A percentile compares a stretch with the other conserved stretches of the same genome.
phyloP scores from a whole-genome alignment of 2,888 invertebrate species.

The Melanostoma scalare region DNA sequence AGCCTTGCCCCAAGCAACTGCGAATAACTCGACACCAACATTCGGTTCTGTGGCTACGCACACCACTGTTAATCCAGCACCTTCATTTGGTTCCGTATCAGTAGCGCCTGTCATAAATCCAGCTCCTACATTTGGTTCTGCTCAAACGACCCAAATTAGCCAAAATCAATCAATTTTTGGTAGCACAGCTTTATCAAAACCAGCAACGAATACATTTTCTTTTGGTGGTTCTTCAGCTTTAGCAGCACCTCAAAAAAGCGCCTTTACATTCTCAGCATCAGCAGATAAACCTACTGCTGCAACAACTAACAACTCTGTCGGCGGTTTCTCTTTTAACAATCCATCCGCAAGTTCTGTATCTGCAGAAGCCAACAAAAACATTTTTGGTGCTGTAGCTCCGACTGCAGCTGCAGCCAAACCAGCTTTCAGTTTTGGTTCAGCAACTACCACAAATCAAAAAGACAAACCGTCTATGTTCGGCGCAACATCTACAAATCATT shows the following conservation, averaged over 20 bases:
- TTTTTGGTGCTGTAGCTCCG: conserved; percentile 65
- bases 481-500: conserved; percentile 72
- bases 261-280: conserved; percentile 35
- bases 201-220: conserved; percentile 46
- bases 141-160: neutral
- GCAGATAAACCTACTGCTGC: conserved; percentile 37
- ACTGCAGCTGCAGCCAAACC: conserved; percentile 63
- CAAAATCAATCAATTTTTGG: conserved; percentile 28
- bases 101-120: neutral
- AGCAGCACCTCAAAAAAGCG: conserved; percentile 10
- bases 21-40: conserved; percentile 5
- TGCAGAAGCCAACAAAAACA: conserved; percentile 55
- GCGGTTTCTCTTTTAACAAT: conserved; percentile 67
- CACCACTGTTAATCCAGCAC: neutral
- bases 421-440: conserved; percentile 74
- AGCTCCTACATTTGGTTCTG: neutral
- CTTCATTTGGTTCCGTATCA: conserved; percentile 11
- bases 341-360: conserved; percentile 35
- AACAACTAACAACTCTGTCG: conserved; percentile 29
- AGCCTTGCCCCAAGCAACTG: neutral
- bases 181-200: conserved; percentile 32
- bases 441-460: conserved; percentile 28
- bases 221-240: conserved; percentile 48
- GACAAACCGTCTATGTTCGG: conserved; percentile 37
- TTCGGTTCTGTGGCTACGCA: neutral